These are phyloP conservation scores for Andrena marginata DNA, from an alignment of 2,888 invertebrate species.

Conservation along the genomic window DNA sequence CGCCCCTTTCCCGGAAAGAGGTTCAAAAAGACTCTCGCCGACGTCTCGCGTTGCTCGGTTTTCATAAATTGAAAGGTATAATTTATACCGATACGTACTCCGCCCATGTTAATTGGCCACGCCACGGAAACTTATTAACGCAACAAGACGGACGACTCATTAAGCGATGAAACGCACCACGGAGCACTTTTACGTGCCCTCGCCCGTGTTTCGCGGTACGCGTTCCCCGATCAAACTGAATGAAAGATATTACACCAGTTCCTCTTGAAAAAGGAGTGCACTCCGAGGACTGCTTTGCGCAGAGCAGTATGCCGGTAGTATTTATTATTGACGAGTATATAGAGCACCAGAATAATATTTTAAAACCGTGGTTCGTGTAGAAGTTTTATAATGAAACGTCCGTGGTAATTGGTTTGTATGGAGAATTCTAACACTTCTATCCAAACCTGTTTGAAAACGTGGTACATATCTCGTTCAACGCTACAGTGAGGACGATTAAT, in stretches of 20 bases:
- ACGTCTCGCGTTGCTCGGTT: not conserved
- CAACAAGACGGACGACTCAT: not conserved
- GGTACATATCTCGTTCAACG: too few species aligned
- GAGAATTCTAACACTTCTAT: too few species aligned
- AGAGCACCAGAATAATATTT: too few species aligned
- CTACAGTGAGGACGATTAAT: too few species aligned
- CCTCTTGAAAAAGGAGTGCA: too few species aligned
- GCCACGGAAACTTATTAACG: not conserved
- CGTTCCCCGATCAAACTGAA: not conserved
- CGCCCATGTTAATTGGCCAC: not conserved
- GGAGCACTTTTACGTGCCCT: not conserved
- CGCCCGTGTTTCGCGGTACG: not conserved
- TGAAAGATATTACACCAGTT: not conserved
- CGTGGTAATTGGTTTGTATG: too few species aligned
- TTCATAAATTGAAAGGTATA: constrained; percentile 7
- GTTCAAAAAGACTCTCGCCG: not conserved
- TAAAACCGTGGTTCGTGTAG: too few species aligned
- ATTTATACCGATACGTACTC: not conserved
- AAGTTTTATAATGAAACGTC: too few species aligned
- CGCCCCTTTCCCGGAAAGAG: not conserved
- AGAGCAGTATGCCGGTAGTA: too few species aligned
- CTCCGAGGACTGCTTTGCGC: too few species aligned
- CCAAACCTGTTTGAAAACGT: too few species aligned
- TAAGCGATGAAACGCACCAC: not conserved
- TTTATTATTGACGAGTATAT: too few species aligned